Evolutionary conservation across 2,113 vertebrate genomes (phyloP).

Genomic region (Murina feae): DNA sequence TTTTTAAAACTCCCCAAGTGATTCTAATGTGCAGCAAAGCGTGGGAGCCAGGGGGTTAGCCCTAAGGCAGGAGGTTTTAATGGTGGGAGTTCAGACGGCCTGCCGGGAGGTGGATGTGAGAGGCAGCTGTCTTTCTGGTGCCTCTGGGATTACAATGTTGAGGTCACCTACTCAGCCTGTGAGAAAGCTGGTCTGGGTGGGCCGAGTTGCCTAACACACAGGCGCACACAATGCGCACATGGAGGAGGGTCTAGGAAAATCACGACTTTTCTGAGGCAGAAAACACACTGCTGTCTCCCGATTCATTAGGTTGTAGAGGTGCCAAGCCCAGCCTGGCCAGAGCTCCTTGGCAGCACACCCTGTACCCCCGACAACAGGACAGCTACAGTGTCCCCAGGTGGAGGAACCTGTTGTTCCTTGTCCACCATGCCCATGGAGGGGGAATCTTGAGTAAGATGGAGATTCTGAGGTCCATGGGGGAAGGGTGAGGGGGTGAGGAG

Average conservation of each 20-base stretch:
- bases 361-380: background rate
- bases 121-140: background rate
- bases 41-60: background rate
- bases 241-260: background rate
- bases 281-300: background rate
- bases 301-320: background rate
- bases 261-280: background rate
- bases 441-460: background rate
- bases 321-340: background rate
- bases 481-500: no score
- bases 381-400: background rate
- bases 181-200: background rate
- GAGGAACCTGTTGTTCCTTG: background rate
- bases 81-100: background rate
- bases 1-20: background rate
- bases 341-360: background rate
- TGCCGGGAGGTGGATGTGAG: background rate
- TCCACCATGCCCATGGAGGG: accelerated
- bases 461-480: background rate
- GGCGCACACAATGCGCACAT: background rate
- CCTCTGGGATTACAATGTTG: background rate
- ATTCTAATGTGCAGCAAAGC: background rate
- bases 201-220: background rate
- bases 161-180: background rate
- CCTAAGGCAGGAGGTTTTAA: background rate